Conservation (phyloP, 2,113 vertebrate genomes). For the Fregetta grallaria region DNA sequence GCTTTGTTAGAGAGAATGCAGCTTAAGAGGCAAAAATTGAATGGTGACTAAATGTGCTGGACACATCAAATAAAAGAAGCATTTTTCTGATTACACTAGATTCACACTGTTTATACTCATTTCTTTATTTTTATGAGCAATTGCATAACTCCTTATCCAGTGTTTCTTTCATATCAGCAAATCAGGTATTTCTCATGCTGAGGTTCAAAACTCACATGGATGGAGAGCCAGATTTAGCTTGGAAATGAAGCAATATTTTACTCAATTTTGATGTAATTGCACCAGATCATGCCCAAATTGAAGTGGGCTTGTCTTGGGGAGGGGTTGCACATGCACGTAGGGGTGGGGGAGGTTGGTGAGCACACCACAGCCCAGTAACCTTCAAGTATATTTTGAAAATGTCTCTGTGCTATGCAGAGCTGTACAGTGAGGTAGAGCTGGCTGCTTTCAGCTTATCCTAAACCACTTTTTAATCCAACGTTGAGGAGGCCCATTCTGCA, state of each 20-base stretch:
- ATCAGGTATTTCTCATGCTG: background rate
- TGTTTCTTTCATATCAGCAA: background rate
- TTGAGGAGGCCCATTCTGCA: background rate
- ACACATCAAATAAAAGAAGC: constrained; percentile 67
- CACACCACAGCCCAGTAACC: background rate
- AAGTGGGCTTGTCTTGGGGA: background rate
- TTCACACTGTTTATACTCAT: background rate
- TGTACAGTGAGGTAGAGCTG: background rate
- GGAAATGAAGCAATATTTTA: background rate
- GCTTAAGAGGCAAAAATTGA: constrained; percentile 8
- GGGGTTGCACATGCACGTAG: rapidly evolving
- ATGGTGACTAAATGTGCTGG: constrained; percentile 63
- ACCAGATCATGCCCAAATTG: background rate
- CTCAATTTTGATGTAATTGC: background rate
- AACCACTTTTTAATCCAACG: rapidly evolving
- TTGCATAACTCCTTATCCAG: background rate
- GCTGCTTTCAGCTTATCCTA: background rate
- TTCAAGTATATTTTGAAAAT: background rate
- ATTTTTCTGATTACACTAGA: constrained; percentile 31
- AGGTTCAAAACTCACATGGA: background rate
- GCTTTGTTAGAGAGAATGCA: constrained; percentile 39
- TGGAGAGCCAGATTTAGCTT: background rate
- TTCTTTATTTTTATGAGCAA: background rate
- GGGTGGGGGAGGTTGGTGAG: background rate
- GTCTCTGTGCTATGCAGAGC: background rate